A percentile compares a stretch with the other conserved stretches of the same genome.
Conservation (phyloP, 2,888 invertebrate species). For the Campoletis raptor region DNA sequence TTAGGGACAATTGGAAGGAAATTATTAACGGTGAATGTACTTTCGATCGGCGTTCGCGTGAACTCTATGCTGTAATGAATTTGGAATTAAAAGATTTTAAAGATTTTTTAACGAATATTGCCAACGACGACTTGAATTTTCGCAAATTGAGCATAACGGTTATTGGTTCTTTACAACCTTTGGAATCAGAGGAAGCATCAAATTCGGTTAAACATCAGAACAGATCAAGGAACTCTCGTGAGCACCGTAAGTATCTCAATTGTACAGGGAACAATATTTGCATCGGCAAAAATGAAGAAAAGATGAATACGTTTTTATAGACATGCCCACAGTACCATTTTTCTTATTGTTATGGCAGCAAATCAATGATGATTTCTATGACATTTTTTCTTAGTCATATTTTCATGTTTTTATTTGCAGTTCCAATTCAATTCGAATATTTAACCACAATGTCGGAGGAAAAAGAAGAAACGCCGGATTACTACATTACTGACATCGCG, state of each 20-base stretch:
- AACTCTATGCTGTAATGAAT: not conserved
- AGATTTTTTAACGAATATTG: not conserved
- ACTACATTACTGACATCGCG: too few relatives aligned
- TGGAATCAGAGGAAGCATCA: not conserved
- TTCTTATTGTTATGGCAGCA: too few relatives aligned
- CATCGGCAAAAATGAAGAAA: too few relatives aligned
- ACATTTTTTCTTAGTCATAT: too few relatives aligned
- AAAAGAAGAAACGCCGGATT: not conserved
- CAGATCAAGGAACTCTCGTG: not conserved
- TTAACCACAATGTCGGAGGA: not conserved
- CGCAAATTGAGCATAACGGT: conserved; percentile 8
- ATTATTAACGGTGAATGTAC: not conserved
- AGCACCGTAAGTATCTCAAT: not conserved
- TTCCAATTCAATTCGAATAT: not conserved
- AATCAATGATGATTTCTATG: too few relatives aligned
- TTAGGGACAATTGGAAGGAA: not conserved
- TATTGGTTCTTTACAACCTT: not conserved
- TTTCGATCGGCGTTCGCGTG: not conserved
- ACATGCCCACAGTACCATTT: too few relatives aligned
- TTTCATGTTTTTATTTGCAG: not conserved
- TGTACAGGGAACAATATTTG: too few relatives aligned
- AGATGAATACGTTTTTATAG: too few relatives aligned
- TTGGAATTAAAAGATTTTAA: not conserved
- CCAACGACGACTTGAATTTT: not conserved
- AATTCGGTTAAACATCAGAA: not conserved